Percentiles rank a stretch among this genome's conserved stretches.
Evolutionary conservation across 2,113 vertebrate genomes (phyloP).

Genomic region (Brachyhypopomus gauderio): DNA sequence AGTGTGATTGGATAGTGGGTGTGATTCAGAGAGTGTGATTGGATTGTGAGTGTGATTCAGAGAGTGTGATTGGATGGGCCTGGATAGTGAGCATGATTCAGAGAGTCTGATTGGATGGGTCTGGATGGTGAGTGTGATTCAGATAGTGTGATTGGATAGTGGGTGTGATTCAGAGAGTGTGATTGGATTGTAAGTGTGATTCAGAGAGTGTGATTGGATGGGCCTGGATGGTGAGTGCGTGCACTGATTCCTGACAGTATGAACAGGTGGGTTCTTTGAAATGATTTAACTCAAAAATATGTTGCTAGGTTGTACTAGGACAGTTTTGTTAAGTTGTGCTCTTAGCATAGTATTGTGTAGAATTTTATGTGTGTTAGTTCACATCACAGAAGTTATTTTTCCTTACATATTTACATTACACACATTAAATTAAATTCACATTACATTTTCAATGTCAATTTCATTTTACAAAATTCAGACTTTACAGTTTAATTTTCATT

Average conservation of each 20-base stretch:
- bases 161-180: background rate
- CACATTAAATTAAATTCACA: no score
- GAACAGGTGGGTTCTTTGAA: slow-evolving; percentile 29
- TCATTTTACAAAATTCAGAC: no score
- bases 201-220: background rate
- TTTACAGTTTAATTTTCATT: no score
- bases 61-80: background rate
- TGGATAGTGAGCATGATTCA: background rate
- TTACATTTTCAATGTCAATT: no score
- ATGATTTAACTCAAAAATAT: slow-evolving; percentile 3
- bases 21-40: background rate
- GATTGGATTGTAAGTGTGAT: background rate
- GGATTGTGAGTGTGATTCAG: background rate
- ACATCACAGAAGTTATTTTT: no score
- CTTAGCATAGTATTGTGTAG: background rate
- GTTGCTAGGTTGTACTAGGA: background rate
- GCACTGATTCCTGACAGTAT: slow-evolving; percentile 16
- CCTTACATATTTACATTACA: no score
- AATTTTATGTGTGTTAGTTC: no score
- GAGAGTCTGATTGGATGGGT: background rate
- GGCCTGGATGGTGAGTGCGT: slow-evolving; percentile 4
- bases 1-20: background rate
- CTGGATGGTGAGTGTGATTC: background rate
- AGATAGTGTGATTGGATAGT: background rate
- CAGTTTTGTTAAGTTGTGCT: background rate